Conservation (phyloP, 2,113 vertebrate species). For the Scalopus aquaticus region DNA sequence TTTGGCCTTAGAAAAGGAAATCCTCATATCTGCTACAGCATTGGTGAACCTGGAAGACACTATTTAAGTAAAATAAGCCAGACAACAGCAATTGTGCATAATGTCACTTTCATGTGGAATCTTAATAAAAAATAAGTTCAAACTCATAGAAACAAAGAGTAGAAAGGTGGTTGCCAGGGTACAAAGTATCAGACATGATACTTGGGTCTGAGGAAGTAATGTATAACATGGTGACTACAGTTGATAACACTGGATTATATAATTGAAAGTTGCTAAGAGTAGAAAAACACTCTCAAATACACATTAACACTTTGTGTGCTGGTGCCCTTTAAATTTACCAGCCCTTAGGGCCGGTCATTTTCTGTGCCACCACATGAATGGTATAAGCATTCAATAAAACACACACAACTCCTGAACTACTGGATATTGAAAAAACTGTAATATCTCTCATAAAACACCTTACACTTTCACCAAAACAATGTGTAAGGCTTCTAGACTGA, state of each 20-base stretch:
- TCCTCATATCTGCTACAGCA: neutral
- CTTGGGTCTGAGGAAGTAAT: neutral
- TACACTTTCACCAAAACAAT: no score
- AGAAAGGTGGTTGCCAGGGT: neutral
- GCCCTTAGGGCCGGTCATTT: no score
- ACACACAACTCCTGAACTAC: no score
- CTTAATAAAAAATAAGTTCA: neutral
- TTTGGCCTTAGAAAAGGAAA: neutral
- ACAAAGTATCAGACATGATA: neutral
- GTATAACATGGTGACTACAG: neutral
- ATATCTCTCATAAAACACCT: no score
- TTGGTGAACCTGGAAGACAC: neutral
- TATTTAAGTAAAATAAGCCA: neutral
- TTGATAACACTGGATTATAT: neutral
- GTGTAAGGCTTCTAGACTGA: no score
- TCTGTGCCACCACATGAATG: no score
- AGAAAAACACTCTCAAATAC: neutral
- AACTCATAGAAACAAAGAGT: neutral
- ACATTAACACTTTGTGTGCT: no score
- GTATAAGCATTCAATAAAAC: no score
- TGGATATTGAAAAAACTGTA: no score
- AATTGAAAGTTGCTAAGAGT: neutral
- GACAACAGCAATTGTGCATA: neutral
- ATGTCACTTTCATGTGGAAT: neutral
- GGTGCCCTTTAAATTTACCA: no score